A percentile compares a stretch with the other conserved stretches of the same genome.
These are phyloP conservation scores for Clinocottus analis DNA, from an alignment of 2,113 vertebrate genomes.

Conservation along the genomic window DNA sequence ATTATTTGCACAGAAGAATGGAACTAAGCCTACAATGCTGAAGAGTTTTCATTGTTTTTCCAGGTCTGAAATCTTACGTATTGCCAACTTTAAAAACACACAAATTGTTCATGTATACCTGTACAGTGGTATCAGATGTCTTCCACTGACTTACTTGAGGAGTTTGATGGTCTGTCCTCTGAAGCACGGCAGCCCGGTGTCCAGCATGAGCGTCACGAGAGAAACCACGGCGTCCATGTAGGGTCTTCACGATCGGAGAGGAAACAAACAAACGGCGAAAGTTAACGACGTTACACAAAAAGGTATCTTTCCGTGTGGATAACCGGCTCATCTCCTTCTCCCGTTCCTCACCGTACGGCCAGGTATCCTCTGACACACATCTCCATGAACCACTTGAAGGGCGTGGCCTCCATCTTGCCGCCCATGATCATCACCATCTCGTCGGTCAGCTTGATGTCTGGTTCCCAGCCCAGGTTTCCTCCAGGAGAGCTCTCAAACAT, in stretches of 20 bases:
- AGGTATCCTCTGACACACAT: conserved; percentile 98
- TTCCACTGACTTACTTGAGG: conserved; percentile 88
- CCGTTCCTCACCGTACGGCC: conserved; percentile 91
- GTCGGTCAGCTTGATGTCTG: conserved; percentile 98
- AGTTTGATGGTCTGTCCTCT: conserved; percentile 98
- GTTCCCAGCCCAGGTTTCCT: conserved; percentile 98
- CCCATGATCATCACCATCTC: conserved; percentile 99
- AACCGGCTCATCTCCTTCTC: too few species aligned
- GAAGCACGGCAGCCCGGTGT: conserved; percentile 97
- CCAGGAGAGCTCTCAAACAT: conserved; percentile 99
- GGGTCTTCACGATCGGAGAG: conserved; percentile 80
- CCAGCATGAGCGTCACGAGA: conserved; percentile 92
- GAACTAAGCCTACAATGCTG: too few species aligned
- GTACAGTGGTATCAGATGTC: too few species aligned
- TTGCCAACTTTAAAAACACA: too few species aligned
- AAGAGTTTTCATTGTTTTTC: too few species aligned
- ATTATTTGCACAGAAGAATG: too few species aligned
- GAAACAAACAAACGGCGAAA: background rate
- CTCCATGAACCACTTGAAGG: conserved; percentile 99
- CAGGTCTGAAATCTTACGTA: too few species aligned
- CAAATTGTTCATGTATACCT: too few species aligned
- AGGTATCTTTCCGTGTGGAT: too few species aligned
- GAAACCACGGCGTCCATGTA: conserved; percentile 99
- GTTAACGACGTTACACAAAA: background rate
- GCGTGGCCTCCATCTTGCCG: conserved; percentile 98